These are phyloP conservation scores for Alosa alosa DNA, from an alignment of 2,113 vertebrate genomes.

Conservation along the genomic window DNA sequence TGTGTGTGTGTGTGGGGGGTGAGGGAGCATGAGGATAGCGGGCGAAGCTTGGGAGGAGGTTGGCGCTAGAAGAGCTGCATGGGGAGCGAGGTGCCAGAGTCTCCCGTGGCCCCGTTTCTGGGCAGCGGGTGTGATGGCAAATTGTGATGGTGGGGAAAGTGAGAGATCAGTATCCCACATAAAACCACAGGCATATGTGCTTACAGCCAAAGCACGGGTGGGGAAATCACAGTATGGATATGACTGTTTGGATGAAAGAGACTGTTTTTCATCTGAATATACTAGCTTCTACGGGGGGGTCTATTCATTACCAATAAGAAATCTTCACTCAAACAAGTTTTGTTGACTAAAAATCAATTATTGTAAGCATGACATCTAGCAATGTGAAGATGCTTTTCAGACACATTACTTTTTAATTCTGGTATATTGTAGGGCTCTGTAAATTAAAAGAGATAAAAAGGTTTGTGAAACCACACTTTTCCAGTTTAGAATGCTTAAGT, in stretches of 20 bases:
- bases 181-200: constrained; percentile 45
- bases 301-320: not conserved
- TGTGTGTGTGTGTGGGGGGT: not conserved
- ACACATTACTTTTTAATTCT: not conserved
- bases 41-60: not conserved
- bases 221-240: constrained; percentile 23
- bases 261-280: not conserved
- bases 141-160: constrained; percentile 54
- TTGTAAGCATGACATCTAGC: not conserved
- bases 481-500: not conserved
- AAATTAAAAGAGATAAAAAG: not conserved
- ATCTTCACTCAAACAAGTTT: not conserved
- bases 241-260: not conserved
- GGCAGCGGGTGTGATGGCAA: constrained; percentile 63
- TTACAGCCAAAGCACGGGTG: constrained; percentile 19
- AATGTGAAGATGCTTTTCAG: not conserved
- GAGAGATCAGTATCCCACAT: constrained; percentile 52
- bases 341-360: not conserved
- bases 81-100: not conserved
- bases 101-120: constrained; percentile 58
- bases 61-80: constrained; percentile 13
- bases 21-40: not conserved
- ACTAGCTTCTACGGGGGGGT: not conserved
- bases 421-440: not conserved
- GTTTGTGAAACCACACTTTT: not conserved